Conservation (phyloP, 2,113 vertebrate genomes). For the Gadus chalcogrammus region DNA sequence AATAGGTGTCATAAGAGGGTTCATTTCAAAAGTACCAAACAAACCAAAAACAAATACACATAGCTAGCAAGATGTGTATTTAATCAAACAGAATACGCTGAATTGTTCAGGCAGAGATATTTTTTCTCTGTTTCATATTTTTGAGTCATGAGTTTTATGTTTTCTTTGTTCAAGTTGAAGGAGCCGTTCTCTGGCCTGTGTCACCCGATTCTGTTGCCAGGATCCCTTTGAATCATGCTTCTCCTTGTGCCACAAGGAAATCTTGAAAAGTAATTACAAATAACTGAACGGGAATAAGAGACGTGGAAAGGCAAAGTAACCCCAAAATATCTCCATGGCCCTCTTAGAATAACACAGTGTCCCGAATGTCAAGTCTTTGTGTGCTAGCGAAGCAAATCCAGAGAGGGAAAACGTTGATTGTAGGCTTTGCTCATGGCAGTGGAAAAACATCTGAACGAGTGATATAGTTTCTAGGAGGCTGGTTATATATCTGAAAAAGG, state of each 20-base stretch:
- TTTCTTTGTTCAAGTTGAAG: slow-evolving; percentile 48
- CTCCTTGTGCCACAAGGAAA: slow-evolving; percentile 37
- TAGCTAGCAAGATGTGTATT: background rate
- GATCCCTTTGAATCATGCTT: slow-evolving; percentile 55
- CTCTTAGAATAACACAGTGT: slow-evolving; percentile 51
- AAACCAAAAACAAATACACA: background rate
- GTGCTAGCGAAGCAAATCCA: slow-evolving; percentile 55
- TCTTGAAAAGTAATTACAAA: slow-evolving; percentile 68
- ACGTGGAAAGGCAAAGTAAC: slow-evolving; percentile 40
- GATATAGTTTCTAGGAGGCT: slow-evolving; percentile 20
- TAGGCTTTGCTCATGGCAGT: slow-evolving; percentile 53
- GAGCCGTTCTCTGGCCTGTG: slow-evolving; percentile 45
- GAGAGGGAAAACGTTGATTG: slow-evolving; percentile 48
- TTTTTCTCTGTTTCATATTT: slow-evolving; percentile 39
- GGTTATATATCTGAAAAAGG: slow-evolving; percentile 28
- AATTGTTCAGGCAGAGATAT: slow-evolving; percentile 15
- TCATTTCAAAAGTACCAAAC: background rate
- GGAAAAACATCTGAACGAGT: slow-evolving; percentile 60
- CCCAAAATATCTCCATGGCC: slow-evolving; percentile 49
- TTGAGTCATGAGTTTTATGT: slow-evolving; percentile 30
- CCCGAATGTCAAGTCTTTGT: slow-evolving; percentile 33
- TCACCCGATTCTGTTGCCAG: slow-evolving; percentile 32
- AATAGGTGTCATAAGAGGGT: too few relatives aligned
- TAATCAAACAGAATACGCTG: background rate
- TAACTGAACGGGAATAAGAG: slow-evolving; percentile 51